These are phyloP conservation scores for Plestiodon gilberti DNA, from an alignment of 2,113 vertebrate species.

Conservation along the genomic window DNA sequence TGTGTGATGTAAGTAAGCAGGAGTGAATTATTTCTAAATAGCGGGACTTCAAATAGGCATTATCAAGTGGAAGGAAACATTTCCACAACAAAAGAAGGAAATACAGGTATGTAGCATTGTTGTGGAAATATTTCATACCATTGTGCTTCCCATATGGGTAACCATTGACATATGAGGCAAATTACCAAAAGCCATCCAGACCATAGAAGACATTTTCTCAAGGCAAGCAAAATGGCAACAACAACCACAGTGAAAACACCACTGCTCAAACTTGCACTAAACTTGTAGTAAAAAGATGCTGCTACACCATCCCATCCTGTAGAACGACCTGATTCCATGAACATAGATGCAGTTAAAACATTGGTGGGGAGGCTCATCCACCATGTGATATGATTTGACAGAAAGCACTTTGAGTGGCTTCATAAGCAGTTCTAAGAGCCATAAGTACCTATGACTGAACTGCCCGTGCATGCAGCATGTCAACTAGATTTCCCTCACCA, in stretches of 20 bases:
- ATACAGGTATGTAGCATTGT: background rate
- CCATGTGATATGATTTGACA: background rate
- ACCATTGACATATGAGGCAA: background rate
- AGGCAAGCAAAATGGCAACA: background rate
- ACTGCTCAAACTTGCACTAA: too few relatives aligned
- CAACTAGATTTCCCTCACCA: too few relatives aligned
- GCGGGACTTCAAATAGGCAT: background rate
- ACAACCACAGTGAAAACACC: background rate
- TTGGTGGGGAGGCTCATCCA: background rate
- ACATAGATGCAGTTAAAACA: background rate
- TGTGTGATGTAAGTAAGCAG: background rate
- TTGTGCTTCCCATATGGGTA: background rate
- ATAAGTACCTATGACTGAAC: too few relatives aligned
- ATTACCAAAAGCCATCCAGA: background rate
- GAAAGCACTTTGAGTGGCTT: background rate
- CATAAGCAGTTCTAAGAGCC: background rate
- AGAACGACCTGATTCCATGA: background rate
- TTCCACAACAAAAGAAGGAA: background rate
- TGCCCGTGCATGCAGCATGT: too few relatives aligned
- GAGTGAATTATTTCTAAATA: background rate
- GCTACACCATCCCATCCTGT: background rate
- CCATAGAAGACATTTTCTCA: background rate
- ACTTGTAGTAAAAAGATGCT: background rate
- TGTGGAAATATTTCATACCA: background rate
- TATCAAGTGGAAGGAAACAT: background rate